These are phyloP conservation scores for Drosophila ogumai DNA, from an alignment of 1,140 invertebrate species.

Conservation along the genomic window DNA sequence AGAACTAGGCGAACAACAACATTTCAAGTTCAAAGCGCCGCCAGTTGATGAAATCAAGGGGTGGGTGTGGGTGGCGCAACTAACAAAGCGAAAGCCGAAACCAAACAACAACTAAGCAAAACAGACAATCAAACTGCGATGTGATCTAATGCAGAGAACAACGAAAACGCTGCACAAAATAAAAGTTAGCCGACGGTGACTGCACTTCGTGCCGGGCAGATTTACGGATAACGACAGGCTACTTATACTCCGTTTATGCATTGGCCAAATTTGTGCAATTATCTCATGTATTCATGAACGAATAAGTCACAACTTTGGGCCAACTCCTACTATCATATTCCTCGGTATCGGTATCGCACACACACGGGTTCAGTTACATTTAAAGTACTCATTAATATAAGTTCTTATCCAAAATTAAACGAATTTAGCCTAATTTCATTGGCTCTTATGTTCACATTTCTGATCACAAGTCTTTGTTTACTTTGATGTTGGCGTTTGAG, in stretches of 20 bases:
- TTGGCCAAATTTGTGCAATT: background rate
- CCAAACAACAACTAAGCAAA: conserved; percentile 27
- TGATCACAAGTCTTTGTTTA: background rate
- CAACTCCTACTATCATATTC: background rate
- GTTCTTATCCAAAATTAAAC: background rate
- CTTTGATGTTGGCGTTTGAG: background rate
- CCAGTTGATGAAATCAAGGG: conserved; percentile 43
- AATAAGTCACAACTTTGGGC: background rate
- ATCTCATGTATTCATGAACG: background rate
- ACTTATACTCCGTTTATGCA: conserved; percentile 1
- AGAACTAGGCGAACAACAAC: conserved; percentile 67
- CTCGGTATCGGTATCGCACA: background rate
- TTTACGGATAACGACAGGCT: conserved; percentile 12
- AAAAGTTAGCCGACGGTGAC: conserved; percentile 38
- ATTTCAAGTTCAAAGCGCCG: conserved; percentile 84
- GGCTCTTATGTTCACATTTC: background rate
- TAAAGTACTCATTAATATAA: background rate
- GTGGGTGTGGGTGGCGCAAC: background rate
- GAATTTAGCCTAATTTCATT: no score
- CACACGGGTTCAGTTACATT: background rate
- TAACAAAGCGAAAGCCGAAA: conserved; percentile 19
- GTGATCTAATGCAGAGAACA: conserved; percentile 52
- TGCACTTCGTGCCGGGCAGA: conserved; percentile 31
- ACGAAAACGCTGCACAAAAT: conserved; percentile 36
- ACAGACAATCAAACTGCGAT: conserved; percentile 39